phyloP scores from a whole-genome alignment of 2,888 invertebrate genomes.

The Teinopalpus imperialis region DNA sequence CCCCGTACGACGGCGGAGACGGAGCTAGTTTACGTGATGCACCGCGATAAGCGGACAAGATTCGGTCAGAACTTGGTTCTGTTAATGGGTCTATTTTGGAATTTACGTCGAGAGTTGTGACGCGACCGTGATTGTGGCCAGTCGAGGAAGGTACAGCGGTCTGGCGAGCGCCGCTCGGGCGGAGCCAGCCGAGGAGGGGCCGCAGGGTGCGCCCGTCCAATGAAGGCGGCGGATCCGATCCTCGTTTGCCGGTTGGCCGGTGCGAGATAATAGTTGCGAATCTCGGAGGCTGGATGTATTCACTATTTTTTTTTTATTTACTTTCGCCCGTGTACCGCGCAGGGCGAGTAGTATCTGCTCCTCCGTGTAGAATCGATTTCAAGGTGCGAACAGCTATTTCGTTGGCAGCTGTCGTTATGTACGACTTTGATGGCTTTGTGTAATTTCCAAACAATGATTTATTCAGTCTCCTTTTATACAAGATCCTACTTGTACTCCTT shows the following conservation, averaged over 20 bases:
- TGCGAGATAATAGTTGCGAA: conserved; percentile 75
- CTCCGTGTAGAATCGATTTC: conserved; percentile 68
- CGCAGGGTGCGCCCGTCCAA: conserved; percentile 54
- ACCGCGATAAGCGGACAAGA: conserved; percentile 57
- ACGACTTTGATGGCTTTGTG: conserved; percentile 10
- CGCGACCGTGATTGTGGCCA: conserved; percentile 51
- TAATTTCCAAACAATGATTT: not conserved
- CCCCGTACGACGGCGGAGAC: conserved; percentile 45
- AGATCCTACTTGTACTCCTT: not conserved
- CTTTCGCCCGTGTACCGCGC: conserved; percentile 23
- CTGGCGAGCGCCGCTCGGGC: conserved; percentile 73
- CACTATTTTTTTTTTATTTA: conserved; percentile 67
- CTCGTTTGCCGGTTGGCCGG: conserved; percentile 62
- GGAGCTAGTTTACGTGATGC: conserved; percentile 47
- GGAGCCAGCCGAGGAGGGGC: conserved; percentile 76
- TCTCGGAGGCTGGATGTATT: conserved; percentile 74
- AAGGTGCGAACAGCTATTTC: conserved; percentile 59
- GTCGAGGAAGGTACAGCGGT: conserved; percentile 54
- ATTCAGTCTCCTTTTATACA: not conserved
- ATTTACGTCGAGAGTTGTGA: conserved; percentile 48
- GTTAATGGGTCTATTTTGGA: conserved; percentile 42
- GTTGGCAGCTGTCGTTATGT: conserved; percentile 35
- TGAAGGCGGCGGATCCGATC: conserved; percentile 35
- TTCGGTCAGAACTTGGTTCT: conserved; percentile 33
- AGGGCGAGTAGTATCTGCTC: conserved; percentile 56